Base-by-base conservation (phyloP, 1,140 invertebrate species). In the Antheraea pernyi region DNA sequence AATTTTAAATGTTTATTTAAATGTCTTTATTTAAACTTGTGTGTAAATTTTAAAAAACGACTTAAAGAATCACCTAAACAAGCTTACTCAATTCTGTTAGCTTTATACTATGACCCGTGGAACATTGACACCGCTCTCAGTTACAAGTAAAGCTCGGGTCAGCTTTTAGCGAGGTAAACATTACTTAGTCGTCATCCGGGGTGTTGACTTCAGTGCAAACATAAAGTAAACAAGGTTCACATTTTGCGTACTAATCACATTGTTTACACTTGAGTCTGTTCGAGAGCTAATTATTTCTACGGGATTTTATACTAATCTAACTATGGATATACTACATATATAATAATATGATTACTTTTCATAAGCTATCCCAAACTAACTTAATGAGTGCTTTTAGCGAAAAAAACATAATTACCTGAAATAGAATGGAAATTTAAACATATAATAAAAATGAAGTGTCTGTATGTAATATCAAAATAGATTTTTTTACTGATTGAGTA, bases 101-200 rank as follows among this genome's bases (percentile, higher is more conserved):
- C 5, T 53, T 53, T 53, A 53, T 53, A 53, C 13, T 53, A 16
- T 16, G 46, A 53, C 46, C 46, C 67, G 16, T 63, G 48, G 48
- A n/a, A 69, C 22, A 61, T 46, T 68, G 59, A 68, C 22, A 65
- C 46, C 46, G 1, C 46, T 53, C 46, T 53, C 46, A 53, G 16
- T 53, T 11, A 16, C 42, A 2, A 63, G 6, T 30, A 69, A 75
- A 77, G 80, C 78, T 81, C 77, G 82, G 74, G 75, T 77, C 76
- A 80, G 83, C 84, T 88, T 86, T 86, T 88, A 86, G 83, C 81
- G 72, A 30, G 79, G 78, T 81, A 86, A 88, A 88, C 85, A 84
- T 88, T 83, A 88, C 84, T 86, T 84, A 80, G 76, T 78, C 81
- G 77, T 66, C 79, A 82, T 86, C 84, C 84, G 86, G 82, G 39